Evolutionary conservation across 2,797 vertebrate genomes (phyloP), one percentile per base, ranked within the genome.

Genomic region (Phrynocephalus guinanensis): DNA sequence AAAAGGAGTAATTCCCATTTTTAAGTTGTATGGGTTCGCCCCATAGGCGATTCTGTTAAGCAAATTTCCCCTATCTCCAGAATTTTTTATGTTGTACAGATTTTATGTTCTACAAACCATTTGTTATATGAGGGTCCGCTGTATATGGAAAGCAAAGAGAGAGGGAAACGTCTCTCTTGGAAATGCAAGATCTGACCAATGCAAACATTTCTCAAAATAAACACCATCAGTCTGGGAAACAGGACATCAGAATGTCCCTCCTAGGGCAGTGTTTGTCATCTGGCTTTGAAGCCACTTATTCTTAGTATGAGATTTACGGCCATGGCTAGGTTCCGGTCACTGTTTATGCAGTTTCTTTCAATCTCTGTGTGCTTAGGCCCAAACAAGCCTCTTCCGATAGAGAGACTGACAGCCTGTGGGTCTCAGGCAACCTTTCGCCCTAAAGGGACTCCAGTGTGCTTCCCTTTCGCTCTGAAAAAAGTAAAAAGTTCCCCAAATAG

Each of bases 151-250:
- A n/a, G n/a, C n/a, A n/a, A n/a, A n/a, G n/a, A n/a, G n/a, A n/a
- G n/a, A n/a, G n/a, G n/a, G n/a, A n/a, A n/a, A n/a, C n/a, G n/a
- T n/a, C n/a, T n/a, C n/a, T n/a, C n/a, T 87, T 92, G 87, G 90
- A 91, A 91, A 92, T 88, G 88, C 90, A 85, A 56, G 71, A 91
- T 95, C 88, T 91, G 91, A 93, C 82, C 48, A 87, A 76, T 94
- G 92, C 82, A 95, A 95, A 95, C 91, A 92, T 78, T 79, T 72
- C 83, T 91, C 82, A 90, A 95, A 95, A 95, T 94, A 95, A 94
- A 94, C 93, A 88, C 88, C 91, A 92, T 92, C 76, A 84, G 93
- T 92, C 93, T 94, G 92, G 94, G 82, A 95, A 95, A 94, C 82
- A 82, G 91, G 92, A 93, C 28, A 84, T 89, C 76, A 87, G 89